These are phyloP conservation scores for Palaemon carinicauda DNA, from an alignment of 1,140 invertebrate species.

Conservation along the genomic window DNA sequence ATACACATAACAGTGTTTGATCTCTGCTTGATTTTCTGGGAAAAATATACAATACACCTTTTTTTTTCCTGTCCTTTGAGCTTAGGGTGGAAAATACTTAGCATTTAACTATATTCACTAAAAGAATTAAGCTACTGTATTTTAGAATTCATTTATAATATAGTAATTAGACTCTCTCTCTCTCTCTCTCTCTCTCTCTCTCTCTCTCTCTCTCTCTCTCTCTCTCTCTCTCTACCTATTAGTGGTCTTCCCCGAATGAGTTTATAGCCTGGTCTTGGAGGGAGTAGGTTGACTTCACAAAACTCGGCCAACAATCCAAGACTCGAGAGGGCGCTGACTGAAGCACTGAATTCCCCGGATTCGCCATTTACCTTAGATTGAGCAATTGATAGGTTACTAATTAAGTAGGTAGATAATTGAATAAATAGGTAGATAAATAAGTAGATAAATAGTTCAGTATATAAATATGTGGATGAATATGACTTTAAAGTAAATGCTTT, in stretches of 20 bases:
- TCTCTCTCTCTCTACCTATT: neutral
- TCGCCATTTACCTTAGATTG: neutral
- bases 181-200: too few relatives aligned
- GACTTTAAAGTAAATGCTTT: too few relatives aligned
- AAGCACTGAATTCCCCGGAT: neutral
- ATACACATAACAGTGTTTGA: too few relatives aligned
- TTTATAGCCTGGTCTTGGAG: neutral
- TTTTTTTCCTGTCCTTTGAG: too few relatives aligned
- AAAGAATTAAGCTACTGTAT: too few relatives aligned
- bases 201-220: too few relatives aligned
- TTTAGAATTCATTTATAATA: too few relatives aligned
- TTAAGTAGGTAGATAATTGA: neutral
- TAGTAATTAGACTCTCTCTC: too few relatives aligned
- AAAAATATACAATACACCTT: too few relatives aligned
- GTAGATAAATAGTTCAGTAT: neutral
- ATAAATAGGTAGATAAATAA: neutral
- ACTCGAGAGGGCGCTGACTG: neutral
- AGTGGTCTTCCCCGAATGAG: neutral
- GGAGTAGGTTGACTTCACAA: neutral
- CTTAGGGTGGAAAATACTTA: too few relatives aligned
- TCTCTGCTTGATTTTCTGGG: too few relatives aligned
- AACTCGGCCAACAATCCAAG: conserved; percentile 9
- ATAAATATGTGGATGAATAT: neutral
- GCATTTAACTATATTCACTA: too few relatives aligned
- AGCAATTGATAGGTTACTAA: neutral